phyloP scores from a whole-genome alignment of 2,113 vertebrate species.

The Rhodinocichla rosea region DNA sequence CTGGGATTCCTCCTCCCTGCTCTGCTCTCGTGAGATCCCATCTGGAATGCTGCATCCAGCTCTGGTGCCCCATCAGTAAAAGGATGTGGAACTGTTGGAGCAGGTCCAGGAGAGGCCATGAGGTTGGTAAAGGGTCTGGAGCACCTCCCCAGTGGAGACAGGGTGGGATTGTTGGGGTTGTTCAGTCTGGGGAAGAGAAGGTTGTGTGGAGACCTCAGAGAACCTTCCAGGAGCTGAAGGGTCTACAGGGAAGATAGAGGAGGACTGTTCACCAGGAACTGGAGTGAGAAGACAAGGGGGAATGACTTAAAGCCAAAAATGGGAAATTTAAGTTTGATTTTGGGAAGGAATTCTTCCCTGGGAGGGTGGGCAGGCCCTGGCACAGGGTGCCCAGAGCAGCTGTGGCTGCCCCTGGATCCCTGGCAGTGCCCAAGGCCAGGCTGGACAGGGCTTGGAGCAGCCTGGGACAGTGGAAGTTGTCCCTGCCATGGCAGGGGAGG shows the following conservation, averaged over 20 bases:
- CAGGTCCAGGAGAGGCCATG: rapidly evolving
- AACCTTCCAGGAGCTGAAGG: not conserved
- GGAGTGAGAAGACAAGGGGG: not conserved
- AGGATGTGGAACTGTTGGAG: not conserved
- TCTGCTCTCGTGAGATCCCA: not conserved
- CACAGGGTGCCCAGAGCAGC: not conserved
- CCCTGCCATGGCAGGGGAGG: not conserved
- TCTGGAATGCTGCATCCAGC: not conserved
- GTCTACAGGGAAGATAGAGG: rapidly evolving
- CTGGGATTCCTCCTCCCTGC: not conserved
- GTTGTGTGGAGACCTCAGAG: not conserved
- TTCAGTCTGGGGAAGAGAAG: not conserved
- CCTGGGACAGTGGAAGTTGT: rapidly evolving
- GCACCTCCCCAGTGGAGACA: rapidly evolving
- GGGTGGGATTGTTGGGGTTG: not conserved
- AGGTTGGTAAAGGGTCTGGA: not conserved
- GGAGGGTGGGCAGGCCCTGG: rapidly evolving
- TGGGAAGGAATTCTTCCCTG: not conserved
- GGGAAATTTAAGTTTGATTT: not conserved
- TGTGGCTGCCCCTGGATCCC: not conserved
- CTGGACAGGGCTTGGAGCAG: rapidly evolving
- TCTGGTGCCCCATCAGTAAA: rapidly evolving
- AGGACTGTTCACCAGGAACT: not conserved
- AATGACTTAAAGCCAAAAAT: not conserved
- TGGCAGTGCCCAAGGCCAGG: not conserved